Evolutionary conservation across 1,140 invertebrate genomes (phyloP).

Genomic region (Nasonia longicornis): DNA sequence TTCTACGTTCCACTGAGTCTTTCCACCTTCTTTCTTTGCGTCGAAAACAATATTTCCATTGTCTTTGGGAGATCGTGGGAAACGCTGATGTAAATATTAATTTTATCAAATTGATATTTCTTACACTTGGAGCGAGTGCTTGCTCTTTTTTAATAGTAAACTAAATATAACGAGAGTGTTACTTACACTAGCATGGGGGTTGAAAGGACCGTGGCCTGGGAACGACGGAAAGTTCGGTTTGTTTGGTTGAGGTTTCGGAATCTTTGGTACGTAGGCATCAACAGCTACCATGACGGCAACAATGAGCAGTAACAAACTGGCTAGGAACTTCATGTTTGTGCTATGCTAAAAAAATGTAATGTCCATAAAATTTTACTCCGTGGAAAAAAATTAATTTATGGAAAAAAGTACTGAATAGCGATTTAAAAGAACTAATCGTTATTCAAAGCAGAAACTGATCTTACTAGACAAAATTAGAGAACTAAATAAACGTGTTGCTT

Average conservation of each 20-base stretch:
- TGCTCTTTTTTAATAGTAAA: not conserved
- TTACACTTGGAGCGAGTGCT: not conserved
- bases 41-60: not conserved
- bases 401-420: no score
- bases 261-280: constrained; percentile 11
- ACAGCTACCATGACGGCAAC: not conserved
- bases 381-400: no score
- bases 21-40: not conserved
- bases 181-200: constrained; percentile 11
- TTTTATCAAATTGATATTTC: not conserved
- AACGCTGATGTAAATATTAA: not conserved
- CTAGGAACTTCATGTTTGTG: constrained; percentile 45
- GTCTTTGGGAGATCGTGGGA: not conserved
- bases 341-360: not conserved
- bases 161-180: not conserved
- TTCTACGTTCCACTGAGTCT: constrained; percentile 24
- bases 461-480: no score
- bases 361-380: no score
- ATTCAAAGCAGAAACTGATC: no score
- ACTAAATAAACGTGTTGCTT: no score
- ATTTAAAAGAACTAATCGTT: no score
- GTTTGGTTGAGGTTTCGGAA: constrained; percentile 4
- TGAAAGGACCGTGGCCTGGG: constrained; percentile 42
- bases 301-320: constrained; percentile 25
- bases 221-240: constrained; percentile 33